Conservation (phyloP, 2,113 vertebrate species). For the Pollachius pollachius region DNA sequence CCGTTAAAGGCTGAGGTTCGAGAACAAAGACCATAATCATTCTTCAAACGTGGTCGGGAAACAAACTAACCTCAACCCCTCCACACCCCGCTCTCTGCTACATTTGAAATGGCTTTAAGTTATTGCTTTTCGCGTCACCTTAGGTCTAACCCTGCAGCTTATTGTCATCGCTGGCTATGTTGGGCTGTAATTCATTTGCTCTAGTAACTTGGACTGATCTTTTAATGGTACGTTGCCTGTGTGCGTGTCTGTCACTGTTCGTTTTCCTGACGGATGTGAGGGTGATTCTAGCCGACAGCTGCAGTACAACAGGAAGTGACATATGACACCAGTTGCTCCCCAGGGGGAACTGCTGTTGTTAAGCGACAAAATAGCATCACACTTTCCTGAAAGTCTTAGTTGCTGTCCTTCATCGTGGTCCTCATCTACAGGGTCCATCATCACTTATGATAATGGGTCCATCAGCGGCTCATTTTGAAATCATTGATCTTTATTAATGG, state of each 20-base stretch:
- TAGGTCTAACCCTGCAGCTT: background rate
- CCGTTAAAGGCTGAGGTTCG: slow-evolving; percentile 23
- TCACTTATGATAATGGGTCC: slow-evolving; percentile 6
- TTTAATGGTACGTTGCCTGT: slow-evolving; percentile 4
- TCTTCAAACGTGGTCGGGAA: background rate
- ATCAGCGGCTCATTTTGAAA: slow-evolving; percentile 34
- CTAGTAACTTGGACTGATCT: background rate
- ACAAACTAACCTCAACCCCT: background rate
- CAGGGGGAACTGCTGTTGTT: background rate
- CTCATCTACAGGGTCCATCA: background rate
- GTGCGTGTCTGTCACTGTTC: slow-evolving; percentile 24
- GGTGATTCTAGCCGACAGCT: slow-evolving; percentile 30
- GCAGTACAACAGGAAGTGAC: slow-evolving; percentile 18
- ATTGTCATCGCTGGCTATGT: too few relatives aligned
- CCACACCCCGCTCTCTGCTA: too few relatives aligned
- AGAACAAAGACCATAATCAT: slow-evolving; percentile 14
- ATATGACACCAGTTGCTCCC: background rate
- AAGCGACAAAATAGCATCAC: slow-evolving; percentile 13
- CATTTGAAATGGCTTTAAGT: too few relatives aligned
- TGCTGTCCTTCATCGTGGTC: slow-evolving; percentile 3
- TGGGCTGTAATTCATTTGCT: background rate
- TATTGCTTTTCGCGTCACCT: background rate
- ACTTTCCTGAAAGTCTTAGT: slow-evolving; percentile 17
- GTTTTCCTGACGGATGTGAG: slow-evolving; percentile 41
- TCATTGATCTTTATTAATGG: slow-evolving; percentile 43